phyloP scores from a whole-genome alignment of 1,140 invertebrate genomes.

The Oryzaephilus surinamensis region DNA sequence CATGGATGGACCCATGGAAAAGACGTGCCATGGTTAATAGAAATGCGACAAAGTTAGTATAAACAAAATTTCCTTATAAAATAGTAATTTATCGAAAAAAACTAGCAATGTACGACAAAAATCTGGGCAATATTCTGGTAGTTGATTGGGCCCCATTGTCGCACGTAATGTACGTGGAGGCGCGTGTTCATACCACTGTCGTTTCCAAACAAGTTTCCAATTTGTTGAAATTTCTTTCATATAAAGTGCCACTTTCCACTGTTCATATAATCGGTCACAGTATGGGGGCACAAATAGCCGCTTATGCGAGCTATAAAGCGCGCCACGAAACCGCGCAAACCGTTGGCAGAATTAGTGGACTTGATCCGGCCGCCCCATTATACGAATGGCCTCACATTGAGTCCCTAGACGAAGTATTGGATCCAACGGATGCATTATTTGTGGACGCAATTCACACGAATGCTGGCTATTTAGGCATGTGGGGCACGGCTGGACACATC shows the following conservation, averaged over 20 bases:
- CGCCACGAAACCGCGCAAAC: slow-evolving; percentile 9
- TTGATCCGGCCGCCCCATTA: slow-evolving; percentile 29
- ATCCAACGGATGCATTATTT: slow-evolving; percentile 36
- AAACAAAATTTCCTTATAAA: slow-evolving; percentile 1
- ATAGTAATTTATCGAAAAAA: neutral
- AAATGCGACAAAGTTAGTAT: slow-evolving; percentile 25
- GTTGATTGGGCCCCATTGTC: slow-evolving; percentile 26
- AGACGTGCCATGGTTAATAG: slow-evolving; percentile 24
- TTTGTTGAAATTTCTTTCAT: slow-evolving; percentile 2
- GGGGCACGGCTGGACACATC: slow-evolving; percentile 35
- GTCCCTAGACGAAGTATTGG: slow-evolving; percentile 25
- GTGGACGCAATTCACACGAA: slow-evolving; percentile 43
- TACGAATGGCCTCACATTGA: slow-evolving; percentile 23
- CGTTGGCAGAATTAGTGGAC: slow-evolving; percentile 24
- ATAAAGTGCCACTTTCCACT: slow-evolving; percentile 6
- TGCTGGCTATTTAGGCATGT: slow-evolving; percentile 34
- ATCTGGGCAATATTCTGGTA: slow-evolving; percentile 25
- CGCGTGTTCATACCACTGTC: slow-evolving; percentile 18
- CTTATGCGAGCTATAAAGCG: slow-evolving; percentile 25
- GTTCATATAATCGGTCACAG: slow-evolving; percentile 33
- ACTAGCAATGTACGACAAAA: slow-evolving; percentile 20
- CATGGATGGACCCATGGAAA: slow-evolving; percentile 27
- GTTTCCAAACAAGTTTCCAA: slow-evolving; percentile 19
- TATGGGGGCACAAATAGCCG: slow-evolving; percentile 35
- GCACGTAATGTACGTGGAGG: slow-evolving; percentile 18